Conservation (phyloP, 1,140 invertebrate species). For the Propsilocerus akamusi region DNA sequence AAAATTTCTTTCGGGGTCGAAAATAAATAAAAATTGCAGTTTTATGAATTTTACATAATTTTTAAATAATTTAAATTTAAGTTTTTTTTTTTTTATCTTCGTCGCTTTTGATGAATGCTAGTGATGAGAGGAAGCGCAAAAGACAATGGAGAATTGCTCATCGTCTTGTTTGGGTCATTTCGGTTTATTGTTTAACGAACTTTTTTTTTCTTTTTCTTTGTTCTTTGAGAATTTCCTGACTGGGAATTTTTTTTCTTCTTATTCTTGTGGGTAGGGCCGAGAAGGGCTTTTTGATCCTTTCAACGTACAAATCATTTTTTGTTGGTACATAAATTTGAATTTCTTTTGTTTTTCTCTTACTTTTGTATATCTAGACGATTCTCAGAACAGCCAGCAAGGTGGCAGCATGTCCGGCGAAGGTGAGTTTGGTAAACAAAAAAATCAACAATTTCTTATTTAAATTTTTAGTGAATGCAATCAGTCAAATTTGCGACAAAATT, state of each 20-base stretch:
- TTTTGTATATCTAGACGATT: conserved; percentile 15
- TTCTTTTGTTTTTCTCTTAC: background rate
- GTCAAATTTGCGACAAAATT: too few species aligned
- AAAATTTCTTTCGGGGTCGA: too few species aligned
- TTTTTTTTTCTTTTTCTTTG: background rate
- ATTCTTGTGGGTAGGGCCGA: background rate
- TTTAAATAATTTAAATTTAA: too few species aligned
- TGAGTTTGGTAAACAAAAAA: too few species aligned
- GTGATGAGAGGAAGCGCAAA: background rate
- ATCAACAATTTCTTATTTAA: too few species aligned
- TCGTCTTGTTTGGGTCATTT: background rate
- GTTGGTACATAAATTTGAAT: background rate
- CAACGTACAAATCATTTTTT: too few species aligned
- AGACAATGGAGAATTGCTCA: background rate
- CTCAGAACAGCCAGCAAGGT: conserved; percentile 17
- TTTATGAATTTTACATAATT: too few species aligned
- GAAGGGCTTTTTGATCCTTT: background rate
- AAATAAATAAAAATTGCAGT: too few species aligned
- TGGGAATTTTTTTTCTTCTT: background rate
- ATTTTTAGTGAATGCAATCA: too few species aligned
- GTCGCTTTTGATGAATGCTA: too few species aligned
- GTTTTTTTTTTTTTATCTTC: too few species aligned
- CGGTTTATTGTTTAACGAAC: background rate
- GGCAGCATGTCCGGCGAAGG: conserved; percentile 21
- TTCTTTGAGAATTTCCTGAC: too few species aligned